A percentile compares a stretch with the other conserved stretches of the same genome.
phyloP scores from a whole-genome alignment of 2,113 vertebrate genomes.

The Mirounga angustirostris region DNA sequence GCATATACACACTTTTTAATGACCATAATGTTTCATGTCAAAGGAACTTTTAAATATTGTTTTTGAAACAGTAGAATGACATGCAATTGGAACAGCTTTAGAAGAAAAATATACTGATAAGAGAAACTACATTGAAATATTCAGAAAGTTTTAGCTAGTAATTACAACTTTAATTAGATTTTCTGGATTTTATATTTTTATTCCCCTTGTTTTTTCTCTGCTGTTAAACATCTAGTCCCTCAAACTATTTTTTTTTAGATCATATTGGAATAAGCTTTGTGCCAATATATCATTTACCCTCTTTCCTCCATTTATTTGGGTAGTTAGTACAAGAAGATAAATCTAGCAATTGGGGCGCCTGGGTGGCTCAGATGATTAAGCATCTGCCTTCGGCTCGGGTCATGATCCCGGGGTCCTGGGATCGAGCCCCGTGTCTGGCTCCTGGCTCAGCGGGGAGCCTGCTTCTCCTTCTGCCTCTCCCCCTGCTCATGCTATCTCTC shows the following conservation, averaged over 20 bases:
- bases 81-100: background rate
- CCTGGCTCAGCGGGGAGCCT: no score
- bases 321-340: background rate
- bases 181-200: background rate
- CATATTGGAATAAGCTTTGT: background rate
- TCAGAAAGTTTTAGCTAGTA: background rate
- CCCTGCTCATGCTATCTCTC: no score
- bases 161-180: background rate
- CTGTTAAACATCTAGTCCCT: background rate
- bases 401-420: no score
- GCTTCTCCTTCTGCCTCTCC: no score
- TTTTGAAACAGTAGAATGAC: background rate
- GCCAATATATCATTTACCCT: background rate
- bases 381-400: no score
- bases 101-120: background rate
- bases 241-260: background rate
- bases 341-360: background rate
- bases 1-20: background rate
- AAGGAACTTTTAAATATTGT: background rate
- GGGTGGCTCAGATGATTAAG: no score
- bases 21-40: background rate
- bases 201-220: background rate
- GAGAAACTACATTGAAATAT: background rate
- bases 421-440: no score
- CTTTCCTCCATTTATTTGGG: background rate